Percentiles rank a stretch among this genome's conserved stretches.
phyloP scores from a whole-genome alignment of 2,797 vertebrate species.

The Podarcis lilfordi region DNA sequence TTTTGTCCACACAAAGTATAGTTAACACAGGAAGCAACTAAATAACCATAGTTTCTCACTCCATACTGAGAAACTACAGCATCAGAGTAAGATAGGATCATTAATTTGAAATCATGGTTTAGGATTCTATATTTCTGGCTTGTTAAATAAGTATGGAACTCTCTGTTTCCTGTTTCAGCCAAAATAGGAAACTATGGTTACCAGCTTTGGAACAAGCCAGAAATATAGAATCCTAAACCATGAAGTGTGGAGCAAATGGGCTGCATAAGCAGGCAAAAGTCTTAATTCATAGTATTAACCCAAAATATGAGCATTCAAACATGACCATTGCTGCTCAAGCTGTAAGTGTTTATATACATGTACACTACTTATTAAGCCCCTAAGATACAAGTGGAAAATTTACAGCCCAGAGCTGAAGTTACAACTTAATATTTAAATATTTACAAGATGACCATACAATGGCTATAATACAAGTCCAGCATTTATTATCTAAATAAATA shows the following conservation, averaged over 20 bases:
- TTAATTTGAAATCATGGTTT: too few relatives aligned
- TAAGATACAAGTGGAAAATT: neutral
- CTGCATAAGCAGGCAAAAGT: neutral
- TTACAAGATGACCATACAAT: neutral
- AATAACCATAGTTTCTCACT: neutral
- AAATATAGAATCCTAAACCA: neutral
- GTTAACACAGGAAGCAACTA: neutral
- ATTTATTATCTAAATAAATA: neutral
- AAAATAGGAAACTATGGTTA: neutral
- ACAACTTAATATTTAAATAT: neutral
- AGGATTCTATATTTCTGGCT: too few relatives aligned
- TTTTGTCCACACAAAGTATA: neutral
- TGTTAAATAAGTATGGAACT: too few relatives aligned
- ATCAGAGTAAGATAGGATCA: neutral
- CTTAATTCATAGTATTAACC: neutral
- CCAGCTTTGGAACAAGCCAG: neutral
- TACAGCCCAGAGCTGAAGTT: neutral
- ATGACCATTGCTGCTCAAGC: neutral
- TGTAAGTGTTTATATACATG: neutral
- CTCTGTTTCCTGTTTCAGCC: too few relatives aligned
- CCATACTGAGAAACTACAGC: neutral
- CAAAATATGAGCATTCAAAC: neutral
- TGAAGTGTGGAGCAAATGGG: neutral
- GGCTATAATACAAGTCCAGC: neutral
- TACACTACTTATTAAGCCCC: neutral